These are phyloP conservation scores for Meloidogyne floridensis DNA, from an alignment of 1,140 invertebrate genomes.

Conservation along the genomic window DNA sequence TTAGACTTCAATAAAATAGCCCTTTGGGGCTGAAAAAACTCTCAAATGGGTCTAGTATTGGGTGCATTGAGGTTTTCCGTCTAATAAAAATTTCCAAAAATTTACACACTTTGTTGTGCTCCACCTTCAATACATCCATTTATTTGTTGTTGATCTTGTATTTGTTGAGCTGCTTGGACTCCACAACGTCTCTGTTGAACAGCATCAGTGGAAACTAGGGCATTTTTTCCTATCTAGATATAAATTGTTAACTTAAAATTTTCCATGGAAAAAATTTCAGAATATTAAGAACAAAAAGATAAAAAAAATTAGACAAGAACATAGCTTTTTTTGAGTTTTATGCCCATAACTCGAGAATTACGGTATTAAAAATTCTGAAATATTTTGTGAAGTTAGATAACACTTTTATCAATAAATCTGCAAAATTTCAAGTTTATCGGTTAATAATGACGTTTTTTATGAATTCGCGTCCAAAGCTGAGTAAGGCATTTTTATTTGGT, in stretches of 20 bases:
- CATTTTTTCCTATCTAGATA: slow-evolving; percentile 58
- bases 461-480: no score
- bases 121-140: slow-evolving; percentile 3
- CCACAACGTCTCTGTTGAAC: slow-evolving; percentile 17
- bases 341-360: neutral
- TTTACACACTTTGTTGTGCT: neutral
- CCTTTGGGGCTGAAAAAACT: no score
- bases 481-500: no score
- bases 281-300: no score
- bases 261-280: neutral
- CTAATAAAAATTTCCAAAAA: neutral
- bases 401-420: neutral
- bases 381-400: neutral
- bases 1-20: neutral
- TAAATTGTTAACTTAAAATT: neutral
- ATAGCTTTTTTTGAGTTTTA: no score
- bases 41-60: no score
- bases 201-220: slow-evolving; percentile 22
- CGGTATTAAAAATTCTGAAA: neutral
- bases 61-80: no score
- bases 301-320: neutral
- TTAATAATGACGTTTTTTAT: no score
- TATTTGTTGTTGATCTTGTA: neutral
- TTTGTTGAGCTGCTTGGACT: neutral
- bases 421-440: no score